phyloP scores from a whole-genome alignment of 2,888 invertebrate genomes.

The Alentia gelatinosa region DNA sequence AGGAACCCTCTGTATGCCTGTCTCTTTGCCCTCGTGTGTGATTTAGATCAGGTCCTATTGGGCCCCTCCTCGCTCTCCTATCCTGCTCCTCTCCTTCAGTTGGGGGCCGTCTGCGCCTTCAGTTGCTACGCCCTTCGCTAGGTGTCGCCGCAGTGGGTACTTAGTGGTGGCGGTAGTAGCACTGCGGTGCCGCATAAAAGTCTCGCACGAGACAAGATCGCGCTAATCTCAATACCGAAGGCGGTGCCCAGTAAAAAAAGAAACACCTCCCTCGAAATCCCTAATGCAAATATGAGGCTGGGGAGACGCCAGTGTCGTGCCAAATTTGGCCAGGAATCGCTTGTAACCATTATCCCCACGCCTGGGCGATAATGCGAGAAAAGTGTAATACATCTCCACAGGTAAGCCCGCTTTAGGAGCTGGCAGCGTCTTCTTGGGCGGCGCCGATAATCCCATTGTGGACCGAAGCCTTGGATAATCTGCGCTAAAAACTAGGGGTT shows the following conservation, averaged over 20 bases:
- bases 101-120: neutral
- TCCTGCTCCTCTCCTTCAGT: neutral
- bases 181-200: neutral
- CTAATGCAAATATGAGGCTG: neutral
- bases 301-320: neutral
- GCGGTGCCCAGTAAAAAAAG: neutral
- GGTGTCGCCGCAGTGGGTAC: neutral
- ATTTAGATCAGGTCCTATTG: neutral
- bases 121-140: neutral
- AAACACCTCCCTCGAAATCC: neutral
- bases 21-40: neutral
- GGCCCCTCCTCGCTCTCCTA: neutral
- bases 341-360: neutral
- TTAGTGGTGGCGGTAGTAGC: neutral
- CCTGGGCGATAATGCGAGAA: neutral
- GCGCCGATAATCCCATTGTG: constrained; percentile 6
- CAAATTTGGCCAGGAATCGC: neutral
- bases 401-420: neutral
- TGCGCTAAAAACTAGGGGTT: neutral
- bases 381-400: neutral
- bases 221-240: neutral
- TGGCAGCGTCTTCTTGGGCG: neutral
- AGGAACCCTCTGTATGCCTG: neutral
- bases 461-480: neutral
- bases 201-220: neutral